phyloP scores from a whole-genome alignment of 1,140 invertebrate genomes.

The Pinna nobilis region DNA sequence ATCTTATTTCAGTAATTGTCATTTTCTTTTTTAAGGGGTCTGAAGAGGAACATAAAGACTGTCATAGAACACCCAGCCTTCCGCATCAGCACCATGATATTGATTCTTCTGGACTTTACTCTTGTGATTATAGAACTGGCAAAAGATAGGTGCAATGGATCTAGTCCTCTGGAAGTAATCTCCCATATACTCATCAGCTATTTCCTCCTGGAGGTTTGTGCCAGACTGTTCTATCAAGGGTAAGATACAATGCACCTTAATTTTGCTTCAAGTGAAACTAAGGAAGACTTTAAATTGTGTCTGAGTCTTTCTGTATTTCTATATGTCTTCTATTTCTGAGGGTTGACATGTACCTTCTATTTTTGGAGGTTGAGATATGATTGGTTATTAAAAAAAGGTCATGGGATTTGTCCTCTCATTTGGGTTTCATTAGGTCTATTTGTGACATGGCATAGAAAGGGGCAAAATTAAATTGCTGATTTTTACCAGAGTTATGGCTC shows the following conservation, averaged over 20 bases:
- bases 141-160: constrained; percentile 51
- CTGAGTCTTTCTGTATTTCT: neutral
- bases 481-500: too few species aligned
- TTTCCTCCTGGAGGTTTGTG: constrained; percentile 74
- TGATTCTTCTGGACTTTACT: constrained; percentile 74
- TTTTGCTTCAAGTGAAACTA: neutral
- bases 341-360: neutral
- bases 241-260: constrained; percentile 46
- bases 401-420: too few species aligned
- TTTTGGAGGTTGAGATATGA: too few species aligned
- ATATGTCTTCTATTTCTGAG: neutral
- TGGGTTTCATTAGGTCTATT: too few species aligned
- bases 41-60: constrained; percentile 47
- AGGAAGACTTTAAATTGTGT: neutral
- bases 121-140: constrained; percentile 73
- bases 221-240: constrained; percentile 73
- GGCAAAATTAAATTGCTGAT: neutral
- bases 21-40: constrained; percentile 53
- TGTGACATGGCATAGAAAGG: too few species aligned
- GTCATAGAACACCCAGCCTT: constrained; percentile 68
- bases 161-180: constrained; percentile 58
- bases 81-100: constrained; percentile 63
- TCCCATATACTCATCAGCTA: constrained; percentile 73
- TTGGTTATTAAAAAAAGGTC: neutral
- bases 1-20: neutral